Conservation (phyloP, 2,888 invertebrate species). For the Himalopsyche anomala region DNA sequence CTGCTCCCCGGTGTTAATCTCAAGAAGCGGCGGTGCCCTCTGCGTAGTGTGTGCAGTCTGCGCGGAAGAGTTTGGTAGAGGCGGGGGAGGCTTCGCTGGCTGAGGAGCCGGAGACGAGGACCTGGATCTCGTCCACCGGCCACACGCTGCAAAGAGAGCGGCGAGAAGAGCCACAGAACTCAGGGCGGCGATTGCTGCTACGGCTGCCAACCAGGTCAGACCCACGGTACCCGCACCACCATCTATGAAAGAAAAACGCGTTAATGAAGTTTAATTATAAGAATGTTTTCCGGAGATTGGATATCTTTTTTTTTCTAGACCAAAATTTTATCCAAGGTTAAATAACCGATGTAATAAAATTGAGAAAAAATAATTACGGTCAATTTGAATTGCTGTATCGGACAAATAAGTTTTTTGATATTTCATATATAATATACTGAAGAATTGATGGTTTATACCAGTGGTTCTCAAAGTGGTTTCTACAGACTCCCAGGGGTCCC, state of each 20-base stretch:
- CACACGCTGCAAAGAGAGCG: conserved; percentile 53
- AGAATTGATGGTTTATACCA: too few species aligned
- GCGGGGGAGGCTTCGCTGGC: conserved; percentile 71
- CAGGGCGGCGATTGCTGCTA: conserved; percentile 71
- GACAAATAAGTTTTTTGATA: too few species aligned
- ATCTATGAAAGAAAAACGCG: conserved; percentile 73
- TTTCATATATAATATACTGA: too few species aligned
- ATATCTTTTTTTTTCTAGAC: too few species aligned
- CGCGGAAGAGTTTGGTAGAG: conserved; percentile 70
- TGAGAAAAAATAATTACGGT: too few species aligned
- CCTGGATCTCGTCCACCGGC: conserved; percentile 67
- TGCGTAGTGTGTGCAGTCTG: conserved; percentile 70
- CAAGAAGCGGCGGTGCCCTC: conserved; percentile 72
- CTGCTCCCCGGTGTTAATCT: conserved; percentile 86
- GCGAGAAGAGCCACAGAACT: conserved; percentile 71
- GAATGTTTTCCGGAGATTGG: too few species aligned
- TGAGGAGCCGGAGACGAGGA: conserved; percentile 71
- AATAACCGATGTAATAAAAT: too few species aligned
- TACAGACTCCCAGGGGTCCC: too few species aligned
- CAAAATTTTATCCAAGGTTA: too few species aligned
- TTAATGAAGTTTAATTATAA: too few species aligned
- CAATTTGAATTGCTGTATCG: too few species aligned
- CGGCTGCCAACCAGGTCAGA: conserved; percentile 77
- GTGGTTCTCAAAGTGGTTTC: too few species aligned
- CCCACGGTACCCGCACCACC: conserved; percentile 84